Evolutionary conservation across 1,140 invertebrate genomes (phyloP).

Genomic region (Bombus waltoni): DNA sequence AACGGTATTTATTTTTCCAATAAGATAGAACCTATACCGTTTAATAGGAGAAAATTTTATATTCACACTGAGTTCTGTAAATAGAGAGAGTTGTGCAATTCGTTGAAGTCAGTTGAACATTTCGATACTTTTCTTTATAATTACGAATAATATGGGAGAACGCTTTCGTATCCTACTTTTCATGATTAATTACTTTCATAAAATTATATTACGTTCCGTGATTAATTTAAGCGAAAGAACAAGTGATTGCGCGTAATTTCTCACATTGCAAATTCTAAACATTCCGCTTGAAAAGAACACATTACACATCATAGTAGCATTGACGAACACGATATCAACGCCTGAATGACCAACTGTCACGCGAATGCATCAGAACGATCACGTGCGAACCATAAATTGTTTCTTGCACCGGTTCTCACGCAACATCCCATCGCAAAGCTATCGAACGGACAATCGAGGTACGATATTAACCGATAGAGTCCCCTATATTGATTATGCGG

Average conservation of each 20-base stretch:
- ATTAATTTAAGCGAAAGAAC: too few species aligned
- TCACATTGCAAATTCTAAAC: not conserved
- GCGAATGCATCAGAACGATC: constrained; percentile 35
- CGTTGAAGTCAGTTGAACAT: too few species aligned
- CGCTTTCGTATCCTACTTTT: too few species aligned
- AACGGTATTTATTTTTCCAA: too few species aligned
- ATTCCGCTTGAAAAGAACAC: not conserved
- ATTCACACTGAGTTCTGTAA: too few species aligned
- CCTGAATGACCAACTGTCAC: constrained; percentile 19
- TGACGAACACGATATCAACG: not conserved
- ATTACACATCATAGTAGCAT: not conserved
- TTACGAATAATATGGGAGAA: too few species aligned
- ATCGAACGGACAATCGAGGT: constrained; percentile 1
- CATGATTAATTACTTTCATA: too few species aligned
- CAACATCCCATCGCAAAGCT: constrained; percentile 12
- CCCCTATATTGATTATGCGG: constrained; percentile 20
- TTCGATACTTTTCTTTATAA: too few species aligned
- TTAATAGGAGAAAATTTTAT: too few species aligned
- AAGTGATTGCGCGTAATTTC: not conserved
- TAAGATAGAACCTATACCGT: too few species aligned
- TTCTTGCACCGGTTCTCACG: constrained; percentile 51
- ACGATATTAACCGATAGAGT: constrained; percentile 26
- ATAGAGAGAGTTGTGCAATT: too few species aligned
- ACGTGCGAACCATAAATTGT: constrained; percentile 47
- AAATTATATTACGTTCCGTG: too few species aligned